Percentiles rank a stretch among this genome's conserved stretches.
Evolutionary conservation across 2,888 invertebrate species (phyloP).

Genomic region (Gonocerus acuteangulatus): DNA sequence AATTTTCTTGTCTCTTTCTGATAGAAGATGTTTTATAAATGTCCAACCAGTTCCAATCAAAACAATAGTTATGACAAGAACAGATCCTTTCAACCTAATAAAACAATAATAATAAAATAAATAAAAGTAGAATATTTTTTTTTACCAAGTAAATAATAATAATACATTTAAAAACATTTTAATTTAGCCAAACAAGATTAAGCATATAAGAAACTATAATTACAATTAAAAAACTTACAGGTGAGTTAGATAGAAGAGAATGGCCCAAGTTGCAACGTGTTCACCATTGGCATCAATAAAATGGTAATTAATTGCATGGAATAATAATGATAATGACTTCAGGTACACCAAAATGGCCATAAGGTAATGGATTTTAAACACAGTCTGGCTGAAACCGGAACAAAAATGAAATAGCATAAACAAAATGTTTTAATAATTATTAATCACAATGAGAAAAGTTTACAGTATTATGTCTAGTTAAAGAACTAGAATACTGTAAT

Average conservation of each 20-base stretch:
- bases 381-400: slow-evolving; percentile 59
- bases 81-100: slow-evolving; percentile 73
- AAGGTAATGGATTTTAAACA: slow-evolving; percentile 91
- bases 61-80: slow-evolving; percentile 91
- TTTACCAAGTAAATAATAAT: neutral
- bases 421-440: no score
- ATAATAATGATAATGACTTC: slow-evolving; percentile 84
- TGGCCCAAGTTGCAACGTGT: slow-evolving; percentile 95
- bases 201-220: neutral
- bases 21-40: slow-evolving; percentile 93
- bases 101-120: neutral
- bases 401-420: slow-evolving; percentile 14
- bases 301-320: slow-evolving; percentile 91
- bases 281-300: slow-evolving; percentile 88
- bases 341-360: slow-evolving; percentile 91
- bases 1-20: slow-evolving; percentile 91
- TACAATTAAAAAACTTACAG: slow-evolving; percentile 59
- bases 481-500: no score
- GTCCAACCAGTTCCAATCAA: slow-evolving; percentile 98
- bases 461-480: no score
- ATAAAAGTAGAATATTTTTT: neutral
- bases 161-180: neutral
- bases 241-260: slow-evolving; percentile 95
- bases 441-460: no score
- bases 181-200: neutral